phyloP scores from a whole-genome alignment of 2,113 vertebrate species.

The Leuciscus idus region DNA sequence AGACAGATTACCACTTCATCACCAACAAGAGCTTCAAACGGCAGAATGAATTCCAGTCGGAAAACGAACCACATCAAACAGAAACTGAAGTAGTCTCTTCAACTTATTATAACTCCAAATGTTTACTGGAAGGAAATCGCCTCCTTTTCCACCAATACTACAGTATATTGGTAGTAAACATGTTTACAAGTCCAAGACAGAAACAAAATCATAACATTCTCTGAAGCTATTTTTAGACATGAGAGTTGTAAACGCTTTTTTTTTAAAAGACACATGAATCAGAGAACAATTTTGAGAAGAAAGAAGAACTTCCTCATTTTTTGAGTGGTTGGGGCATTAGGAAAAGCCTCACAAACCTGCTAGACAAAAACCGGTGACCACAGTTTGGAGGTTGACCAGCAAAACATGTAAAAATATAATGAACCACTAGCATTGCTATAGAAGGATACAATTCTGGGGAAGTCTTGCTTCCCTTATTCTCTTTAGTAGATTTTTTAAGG shows the following conservation, averaged over 20 bases:
- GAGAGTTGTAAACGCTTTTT: constrained; percentile 14
- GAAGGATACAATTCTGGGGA: background rate
- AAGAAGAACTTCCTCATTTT: background rate
- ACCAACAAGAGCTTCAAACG: constrained; percentile 1
- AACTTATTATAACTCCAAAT: constrained; percentile 69
- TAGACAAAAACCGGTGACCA: constrained; percentile 32
- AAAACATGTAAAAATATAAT: constrained; percentile 65
- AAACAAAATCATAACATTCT: constrained; percentile 14
- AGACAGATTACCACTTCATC: constrained; percentile 71
- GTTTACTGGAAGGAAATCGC: constrained; percentile 73
- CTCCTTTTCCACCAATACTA: constrained; percentile 20
- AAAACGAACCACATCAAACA: constrained; percentile 56
- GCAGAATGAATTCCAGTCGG: constrained; percentile 65
- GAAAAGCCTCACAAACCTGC: background rate
- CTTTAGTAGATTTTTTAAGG: background rate
- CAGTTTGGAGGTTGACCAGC: constrained; percentile 62
- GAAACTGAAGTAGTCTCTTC: constrained; percentile 60
- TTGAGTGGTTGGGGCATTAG: background rate
- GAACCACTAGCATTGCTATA: constrained; percentile 59
- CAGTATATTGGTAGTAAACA: constrained; percentile 28
- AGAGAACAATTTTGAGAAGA: background rate
- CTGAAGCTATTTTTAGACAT: constrained; percentile 7
- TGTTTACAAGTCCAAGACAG: constrained; percentile 27
- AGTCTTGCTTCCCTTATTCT: background rate
- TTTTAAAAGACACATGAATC: constrained; percentile 21